These are phyloP conservation scores for Laterallus jamaicensis DNA, from an alignment of 2,113 vertebrate genomes.

Conservation along the genomic window DNA sequence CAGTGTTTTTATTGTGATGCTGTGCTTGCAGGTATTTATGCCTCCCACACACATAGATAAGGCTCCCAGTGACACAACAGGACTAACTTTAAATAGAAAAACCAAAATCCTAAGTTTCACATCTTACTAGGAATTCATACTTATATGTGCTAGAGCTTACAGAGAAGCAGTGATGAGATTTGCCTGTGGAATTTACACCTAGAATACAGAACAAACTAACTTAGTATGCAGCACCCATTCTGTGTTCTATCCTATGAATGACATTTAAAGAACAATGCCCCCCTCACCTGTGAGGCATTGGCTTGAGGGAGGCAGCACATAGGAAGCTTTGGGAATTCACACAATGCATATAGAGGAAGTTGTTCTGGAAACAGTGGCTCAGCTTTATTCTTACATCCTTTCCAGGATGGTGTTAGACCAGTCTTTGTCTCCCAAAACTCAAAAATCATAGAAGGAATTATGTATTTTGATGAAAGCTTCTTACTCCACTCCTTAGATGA, in stretches of 20 bases:
- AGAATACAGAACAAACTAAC: not conserved
- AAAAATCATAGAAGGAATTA: not conserved
- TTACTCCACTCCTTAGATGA: not conserved
- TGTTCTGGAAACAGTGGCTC: not conserved
- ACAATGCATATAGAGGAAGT: not conserved
- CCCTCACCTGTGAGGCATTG: not conserved
- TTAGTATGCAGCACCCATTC: not conserved
- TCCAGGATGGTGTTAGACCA: not conserved
- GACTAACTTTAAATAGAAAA: not conserved
- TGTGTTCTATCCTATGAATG: not conserved
- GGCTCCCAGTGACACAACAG: not conserved
- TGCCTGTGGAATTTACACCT: not conserved
- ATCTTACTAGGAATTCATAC: not conserved
- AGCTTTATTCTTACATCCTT: not conserved
- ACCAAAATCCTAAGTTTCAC: not conserved
- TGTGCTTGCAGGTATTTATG: not conserved
- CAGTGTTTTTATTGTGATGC: not conserved
- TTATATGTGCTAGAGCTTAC: not conserved
- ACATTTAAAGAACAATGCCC: not conserved
- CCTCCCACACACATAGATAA: not conserved
- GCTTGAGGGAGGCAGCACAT: fast-evolving
- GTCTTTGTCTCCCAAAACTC: not conserved
- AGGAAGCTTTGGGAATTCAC: not conserved
- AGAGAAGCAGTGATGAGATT: not conserved
- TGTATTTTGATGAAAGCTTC: not conserved